A percentile compares a stretch with the other conserved stretches of the same genome.
Evolutionary conservation across 2,797 vertebrate species (phyloP).

Genomic region (Calcarius lapponicus): DNA sequence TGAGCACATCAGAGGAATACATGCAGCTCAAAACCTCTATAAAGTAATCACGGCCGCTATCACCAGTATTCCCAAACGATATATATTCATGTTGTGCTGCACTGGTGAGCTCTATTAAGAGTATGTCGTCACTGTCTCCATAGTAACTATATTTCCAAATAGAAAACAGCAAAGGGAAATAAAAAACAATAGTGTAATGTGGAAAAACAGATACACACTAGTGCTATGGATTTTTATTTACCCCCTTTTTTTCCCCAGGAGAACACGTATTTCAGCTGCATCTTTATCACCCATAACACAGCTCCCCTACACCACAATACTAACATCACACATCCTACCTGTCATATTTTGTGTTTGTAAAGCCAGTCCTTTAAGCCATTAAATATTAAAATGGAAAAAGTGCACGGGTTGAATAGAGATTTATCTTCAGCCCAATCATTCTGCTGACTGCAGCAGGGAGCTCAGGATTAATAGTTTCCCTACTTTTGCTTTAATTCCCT

Average conservation of each 20-base stretch:
- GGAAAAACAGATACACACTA: neutral
- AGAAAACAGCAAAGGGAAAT: constrained; percentile 12
- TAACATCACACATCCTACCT: neutral
- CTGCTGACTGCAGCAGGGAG: neutral
- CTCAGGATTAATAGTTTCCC: neutral
- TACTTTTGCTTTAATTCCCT: neutral
- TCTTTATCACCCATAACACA: neutral
- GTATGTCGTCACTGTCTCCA: neutral
- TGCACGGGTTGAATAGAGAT: neutral
- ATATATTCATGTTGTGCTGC: neutral
- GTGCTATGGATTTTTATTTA: neutral
- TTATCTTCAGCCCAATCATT: neutral
- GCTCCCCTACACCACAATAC: neutral
- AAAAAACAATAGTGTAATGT: neutral
- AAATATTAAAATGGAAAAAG: neutral
- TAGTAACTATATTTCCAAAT: constrained; percentile 14
- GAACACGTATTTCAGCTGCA: neutral
- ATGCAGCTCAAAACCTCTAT: neutral
- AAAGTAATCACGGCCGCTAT: neutral
- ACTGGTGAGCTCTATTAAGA: neutral
- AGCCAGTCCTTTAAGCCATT: neutral
- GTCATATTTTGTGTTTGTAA: neutral
- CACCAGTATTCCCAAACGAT: neutral
- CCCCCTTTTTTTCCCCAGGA: neutral
- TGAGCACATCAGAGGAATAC: neutral